Conservation (phyloP, 2,797 vertebrate species). For the Bradypodion pumilum region DNA sequence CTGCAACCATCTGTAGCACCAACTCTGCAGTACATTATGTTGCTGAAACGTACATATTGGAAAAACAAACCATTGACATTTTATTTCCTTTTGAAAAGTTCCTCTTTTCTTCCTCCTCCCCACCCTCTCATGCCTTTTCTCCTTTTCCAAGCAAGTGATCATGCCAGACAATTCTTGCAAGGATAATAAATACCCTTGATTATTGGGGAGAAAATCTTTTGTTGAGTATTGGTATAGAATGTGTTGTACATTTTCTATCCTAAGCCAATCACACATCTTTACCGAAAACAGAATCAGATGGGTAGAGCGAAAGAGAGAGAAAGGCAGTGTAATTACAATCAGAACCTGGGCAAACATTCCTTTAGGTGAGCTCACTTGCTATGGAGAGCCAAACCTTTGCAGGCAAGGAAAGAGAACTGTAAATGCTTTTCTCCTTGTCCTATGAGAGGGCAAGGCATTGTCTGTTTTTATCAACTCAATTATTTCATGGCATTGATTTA, state of each 20-base stretch:
- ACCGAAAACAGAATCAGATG: background rate
- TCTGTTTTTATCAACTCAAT: no score
- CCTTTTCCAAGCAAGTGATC: slow-evolving; percentile 55
- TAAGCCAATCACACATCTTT: slow-evolving; percentile 1
- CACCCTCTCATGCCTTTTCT: background rate
- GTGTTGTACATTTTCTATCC: background rate
- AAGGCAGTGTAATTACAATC: background rate
- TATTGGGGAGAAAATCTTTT: slow-evolving; percentile 38
- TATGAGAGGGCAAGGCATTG: no score
- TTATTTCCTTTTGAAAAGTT: slow-evolving; percentile 52
- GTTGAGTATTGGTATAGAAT: slow-evolving; percentile 10
- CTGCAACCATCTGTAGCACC: slow-evolving; percentile 64
- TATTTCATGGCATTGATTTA: no score
- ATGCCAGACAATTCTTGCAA: slow-evolving; percentile 30
- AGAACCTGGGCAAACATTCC: slow-evolving; percentile 12
- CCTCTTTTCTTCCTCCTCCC: background rate
- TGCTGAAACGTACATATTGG: slow-evolving; percentile 61
- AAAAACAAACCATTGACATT: slow-evolving; percentile 56
- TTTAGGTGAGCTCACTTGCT: rapidly evolving
- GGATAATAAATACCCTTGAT: slow-evolving; percentile 60
- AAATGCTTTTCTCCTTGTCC: no score
- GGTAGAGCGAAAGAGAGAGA: background rate
- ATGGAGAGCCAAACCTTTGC: no score
- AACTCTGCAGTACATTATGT: slow-evolving; percentile 60
- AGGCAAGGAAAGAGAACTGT: no score